phyloP scores from a whole-genome alignment of 2,113 vertebrate genomes.

The Brachyistius frenatus region DNA sequence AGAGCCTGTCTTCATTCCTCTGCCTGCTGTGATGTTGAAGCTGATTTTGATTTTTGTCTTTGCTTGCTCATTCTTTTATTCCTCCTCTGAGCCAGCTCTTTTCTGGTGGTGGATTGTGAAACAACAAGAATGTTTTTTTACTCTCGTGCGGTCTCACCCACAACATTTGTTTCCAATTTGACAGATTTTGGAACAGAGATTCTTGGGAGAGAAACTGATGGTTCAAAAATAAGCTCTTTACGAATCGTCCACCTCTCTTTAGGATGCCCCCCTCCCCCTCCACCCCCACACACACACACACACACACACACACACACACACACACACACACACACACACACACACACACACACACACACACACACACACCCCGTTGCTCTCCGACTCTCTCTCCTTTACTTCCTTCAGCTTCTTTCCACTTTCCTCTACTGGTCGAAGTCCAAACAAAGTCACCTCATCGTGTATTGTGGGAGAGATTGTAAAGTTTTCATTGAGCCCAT shows the following conservation, averaged over 20 bases:
- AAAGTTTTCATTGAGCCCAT: slow-evolving; percentile 96
- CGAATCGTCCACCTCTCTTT: slow-evolving; percentile 60
- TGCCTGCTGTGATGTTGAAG: slow-evolving; percentile 69
- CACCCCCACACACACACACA: not conserved
- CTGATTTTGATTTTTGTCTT: slow-evolving; percentile 75
- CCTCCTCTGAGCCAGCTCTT: slow-evolving; percentile 73
- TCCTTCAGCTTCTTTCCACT: slow-evolving; percentile 55
- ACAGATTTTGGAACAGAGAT: slow-evolving; percentile 77
- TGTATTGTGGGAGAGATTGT: slow-evolving; percentile 94
- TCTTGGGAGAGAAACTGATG: slow-evolving; percentile 71
- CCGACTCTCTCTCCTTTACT: slow-evolving; percentile 47
- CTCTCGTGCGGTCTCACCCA: slow-evolving; percentile 72
- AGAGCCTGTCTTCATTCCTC: slow-evolving; percentile 54
- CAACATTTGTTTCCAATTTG: slow-evolving; percentile 84
- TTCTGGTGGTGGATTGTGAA: slow-evolving; percentile 80
- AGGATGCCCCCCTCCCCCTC: slow-evolving; percentile 29
- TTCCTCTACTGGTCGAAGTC: slow-evolving; percentile 80
- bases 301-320: no score
- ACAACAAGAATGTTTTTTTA: slow-evolving; percentile 81
- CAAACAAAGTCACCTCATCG: slow-evolving; percentile 96
- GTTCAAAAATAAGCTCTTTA: slow-evolving; percentile 66
- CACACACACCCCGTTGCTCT: not conserved
- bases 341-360: not conserved
- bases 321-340: not conserved
- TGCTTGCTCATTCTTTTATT: slow-evolving; percentile 74